These are phyloP conservation scores for Anolis apletophallus DNA, from an alignment of 2,797 vertebrate genomes.

Conservation along the genomic window DNA sequence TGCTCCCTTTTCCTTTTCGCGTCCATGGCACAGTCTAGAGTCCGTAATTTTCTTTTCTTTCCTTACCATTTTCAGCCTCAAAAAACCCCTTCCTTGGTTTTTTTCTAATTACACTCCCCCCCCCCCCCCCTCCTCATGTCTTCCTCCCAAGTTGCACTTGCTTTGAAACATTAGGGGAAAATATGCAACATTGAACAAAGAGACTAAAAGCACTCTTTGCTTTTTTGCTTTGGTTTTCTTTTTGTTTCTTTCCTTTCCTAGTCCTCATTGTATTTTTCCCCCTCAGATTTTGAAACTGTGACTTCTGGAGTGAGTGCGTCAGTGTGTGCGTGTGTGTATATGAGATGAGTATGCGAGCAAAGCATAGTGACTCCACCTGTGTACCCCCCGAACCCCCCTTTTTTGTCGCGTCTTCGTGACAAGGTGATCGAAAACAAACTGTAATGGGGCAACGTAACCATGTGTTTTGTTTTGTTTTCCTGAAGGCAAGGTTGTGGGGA, in stretches of 20 bases:
- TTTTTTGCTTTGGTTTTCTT: neutral
- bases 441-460: neutral
- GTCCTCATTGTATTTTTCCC: neutral
- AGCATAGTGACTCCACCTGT: neutral
- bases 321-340: neutral
- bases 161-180: conserved; percentile 6
- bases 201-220: neutral
- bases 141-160: conserved; percentile 28
- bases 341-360: neutral
- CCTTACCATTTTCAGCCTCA: neutral
- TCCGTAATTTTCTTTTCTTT: neutral
- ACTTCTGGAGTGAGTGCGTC: conserved; percentile 5
- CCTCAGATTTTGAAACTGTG: conserved; percentile 37
- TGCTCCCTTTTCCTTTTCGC: neutral
- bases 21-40: neutral
- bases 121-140: neutral
- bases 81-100: neutral
- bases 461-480: neutral
- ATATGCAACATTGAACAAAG: conserved; percentile 35
- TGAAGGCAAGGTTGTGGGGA: conserved; percentile 18
- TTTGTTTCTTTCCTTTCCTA: neutral
- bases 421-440: neutral
- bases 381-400: neutral
- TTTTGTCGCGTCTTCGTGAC: neutral
- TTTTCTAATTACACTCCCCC: neutral